Conservation (phyloP, 2,888 invertebrate genomes). For the Atethmia centrago region DNA sequence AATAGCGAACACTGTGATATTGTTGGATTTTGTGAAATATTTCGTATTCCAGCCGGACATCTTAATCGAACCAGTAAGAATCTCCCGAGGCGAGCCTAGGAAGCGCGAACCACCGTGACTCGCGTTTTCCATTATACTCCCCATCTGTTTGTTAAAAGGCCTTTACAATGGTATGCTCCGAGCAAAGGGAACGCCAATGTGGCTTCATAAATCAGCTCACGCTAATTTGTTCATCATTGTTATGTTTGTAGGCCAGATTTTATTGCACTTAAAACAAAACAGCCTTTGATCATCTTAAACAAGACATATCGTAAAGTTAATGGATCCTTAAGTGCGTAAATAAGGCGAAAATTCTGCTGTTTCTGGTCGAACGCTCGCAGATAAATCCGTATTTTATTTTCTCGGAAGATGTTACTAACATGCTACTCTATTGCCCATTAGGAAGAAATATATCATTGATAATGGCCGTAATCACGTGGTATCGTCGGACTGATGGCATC, state of each 20-base stretch:
- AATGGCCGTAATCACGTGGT: slow-evolving; percentile 68
- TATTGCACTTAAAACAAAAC: slow-evolving; percentile 65
- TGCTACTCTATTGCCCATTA: slow-evolving; percentile 70
- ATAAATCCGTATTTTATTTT: slow-evolving; percentile 62
- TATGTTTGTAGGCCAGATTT: slow-evolving; percentile 65
- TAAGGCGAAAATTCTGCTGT: slow-evolving; percentile 30
- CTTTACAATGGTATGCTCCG: slow-evolving; percentile 68
- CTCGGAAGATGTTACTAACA: slow-evolving; percentile 59
- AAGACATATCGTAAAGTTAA: slow-evolving; percentile 64
- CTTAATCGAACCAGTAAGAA: slow-evolving; percentile 66
- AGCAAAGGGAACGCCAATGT: slow-evolving; percentile 69
- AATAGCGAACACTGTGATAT: not conserved
- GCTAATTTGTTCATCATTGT: slow-evolving; percentile 75
- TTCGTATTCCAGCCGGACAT: slow-evolving; percentile 51
- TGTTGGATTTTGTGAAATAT: slow-evolving; percentile 5
- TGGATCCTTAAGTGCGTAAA: slow-evolving; percentile 52
- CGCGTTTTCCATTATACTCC: slow-evolving; percentile 70
- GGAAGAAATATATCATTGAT: slow-evolving; percentile 70
- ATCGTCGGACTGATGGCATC: slow-evolving; percentile 58
- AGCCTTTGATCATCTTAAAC: slow-evolving; percentile 67
- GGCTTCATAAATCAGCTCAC: slow-evolving; percentile 71
- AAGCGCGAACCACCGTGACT: slow-evolving; percentile 69
- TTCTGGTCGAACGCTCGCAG: slow-evolving; percentile 31
- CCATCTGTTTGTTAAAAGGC: slow-evolving; percentile 75
- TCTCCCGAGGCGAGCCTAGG: slow-evolving; percentile 55